Base-by-base conservation (phyloP, 2,113 vertebrate species). In the Mugil cephalus region DNA sequence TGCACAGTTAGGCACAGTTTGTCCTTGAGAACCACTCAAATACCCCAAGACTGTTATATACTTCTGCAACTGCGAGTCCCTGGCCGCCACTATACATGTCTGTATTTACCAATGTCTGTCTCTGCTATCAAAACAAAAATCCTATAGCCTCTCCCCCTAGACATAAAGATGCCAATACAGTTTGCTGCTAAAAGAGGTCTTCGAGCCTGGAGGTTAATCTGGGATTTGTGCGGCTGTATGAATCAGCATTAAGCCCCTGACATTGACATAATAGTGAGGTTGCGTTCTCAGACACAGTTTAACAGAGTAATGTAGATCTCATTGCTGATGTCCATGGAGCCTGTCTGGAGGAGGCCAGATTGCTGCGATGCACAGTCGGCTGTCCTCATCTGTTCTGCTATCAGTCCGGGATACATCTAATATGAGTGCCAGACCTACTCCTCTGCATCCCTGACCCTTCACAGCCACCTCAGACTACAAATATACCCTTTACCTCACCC, bases 301-400 rank as follows among this genome's bases (percentile, higher is more conserved):
- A 92, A 89, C 86, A 77, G 77, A 83, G 77, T 93, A 91, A 93
- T 92, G 86, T 86, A 92, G 91, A 93, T 93, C 84, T 88, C 81
- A 86, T 89, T 89, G 90, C 81, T 83, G 88, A 92, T 93, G 90
- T 81, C 86, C 81, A 78, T 69, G 73, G 80, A 73, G 65, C 64
- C 65, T 12, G 70, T 88, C 87, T 91, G 69, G 61, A 77, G 60
- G 80, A 80, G 74, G 51, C 64, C 69, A 66, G 80, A 82, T 84
- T 89, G 84, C 85, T 66, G 79, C 77, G 35, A 66, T 40, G 12
- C 75, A 69, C 66, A 61, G 82, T 62, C 73, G 78, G 83, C 84
- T 80, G 76, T 80, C 74, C 80, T 87, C 88, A 88, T 91, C 84
- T 79, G 73, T 82, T 71, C 69, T 71, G 77, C 83, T 89, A 86